Evolutionary conservation across 2,113 vertebrate species (phyloP).

Genomic region (Peucedramus taeniatus): DNA sequence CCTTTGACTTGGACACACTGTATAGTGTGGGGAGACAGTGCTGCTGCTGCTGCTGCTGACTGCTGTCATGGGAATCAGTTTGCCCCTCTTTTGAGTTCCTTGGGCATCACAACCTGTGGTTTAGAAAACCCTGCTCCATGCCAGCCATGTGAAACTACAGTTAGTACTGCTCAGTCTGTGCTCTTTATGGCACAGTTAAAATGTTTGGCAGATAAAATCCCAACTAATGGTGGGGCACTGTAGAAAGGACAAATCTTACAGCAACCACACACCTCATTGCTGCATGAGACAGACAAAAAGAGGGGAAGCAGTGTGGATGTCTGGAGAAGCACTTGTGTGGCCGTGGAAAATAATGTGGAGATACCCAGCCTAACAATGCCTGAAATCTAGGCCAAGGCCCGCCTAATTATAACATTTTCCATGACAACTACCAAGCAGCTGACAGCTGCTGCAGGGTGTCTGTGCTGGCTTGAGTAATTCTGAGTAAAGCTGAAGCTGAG

Average conservation of each 20-base stretch:
- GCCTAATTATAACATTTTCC: constrained; percentile 29
- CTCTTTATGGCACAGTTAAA: not conserved
- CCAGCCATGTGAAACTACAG: not conserved
- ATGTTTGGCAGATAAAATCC: not conserved
- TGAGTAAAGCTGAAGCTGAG: not conserved
- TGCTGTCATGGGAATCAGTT: not conserved
- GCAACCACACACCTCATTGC: not conserved
- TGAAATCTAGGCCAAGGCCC: constrained; percentile 13
- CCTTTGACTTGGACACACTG: not conserved
- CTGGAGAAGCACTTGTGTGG: not conserved
- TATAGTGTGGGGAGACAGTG: not conserved
- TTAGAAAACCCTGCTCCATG: not conserved
- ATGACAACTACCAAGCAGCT: constrained; percentile 10
- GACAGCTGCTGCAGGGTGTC: constrained; percentile 3
- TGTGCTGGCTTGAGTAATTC: not conserved
- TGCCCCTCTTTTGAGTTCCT: fast-evolving
- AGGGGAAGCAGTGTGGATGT: not conserved
- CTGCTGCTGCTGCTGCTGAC: not conserved
- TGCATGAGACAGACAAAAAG: not conserved
- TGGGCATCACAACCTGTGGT: not conserved
- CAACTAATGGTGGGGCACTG: not conserved
- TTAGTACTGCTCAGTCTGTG: not conserved
- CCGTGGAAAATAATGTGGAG: not conserved
- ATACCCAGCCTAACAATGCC: not conserved
- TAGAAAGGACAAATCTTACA: not conserved